Conservation (phyloP, 2,888 invertebrate genomes). For the Phalera bucephala region DNA sequence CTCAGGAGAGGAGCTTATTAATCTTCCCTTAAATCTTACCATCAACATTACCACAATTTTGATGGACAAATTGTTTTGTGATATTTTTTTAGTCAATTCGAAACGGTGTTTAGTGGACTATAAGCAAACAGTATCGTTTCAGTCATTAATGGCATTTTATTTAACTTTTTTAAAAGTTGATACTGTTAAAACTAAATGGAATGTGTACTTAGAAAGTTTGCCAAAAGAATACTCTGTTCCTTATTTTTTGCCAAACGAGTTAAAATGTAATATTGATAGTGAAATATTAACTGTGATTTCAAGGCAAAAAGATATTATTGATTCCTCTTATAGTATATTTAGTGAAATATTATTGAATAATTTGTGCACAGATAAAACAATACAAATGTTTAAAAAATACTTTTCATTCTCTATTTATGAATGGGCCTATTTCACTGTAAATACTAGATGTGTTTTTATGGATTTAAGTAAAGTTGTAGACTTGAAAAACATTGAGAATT, state of each 20-base stretch:
- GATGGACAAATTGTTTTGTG: conserved; percentile 78
- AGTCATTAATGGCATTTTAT: conserved; percentile 89
- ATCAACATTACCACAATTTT: conserved; percentile 83
- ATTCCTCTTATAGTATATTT: conserved; percentile 69
- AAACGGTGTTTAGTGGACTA: conserved; percentile 66
- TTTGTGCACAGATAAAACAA: conserved; percentile 56
- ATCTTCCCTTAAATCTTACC: conserved; percentile 83
- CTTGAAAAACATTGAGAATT: conserved; percentile 64
- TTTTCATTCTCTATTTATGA: conserved; percentile 84
- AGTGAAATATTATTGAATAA: conserved; percentile 63
- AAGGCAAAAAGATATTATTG: conserved; percentile 76
- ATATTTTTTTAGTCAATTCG: conserved; percentile 63
- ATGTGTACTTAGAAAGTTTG: conserved; percentile 86
- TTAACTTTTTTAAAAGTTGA: conserved; percentile 86
- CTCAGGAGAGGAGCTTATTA: conserved; percentile 83
- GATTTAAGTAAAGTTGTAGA: conserved; percentile 74
- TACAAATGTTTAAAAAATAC: conserved; percentile 52
- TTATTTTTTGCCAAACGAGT: conserved; percentile 84
- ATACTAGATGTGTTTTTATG: conserved; percentile 92
- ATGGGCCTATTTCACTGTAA: conserved; percentile 93
- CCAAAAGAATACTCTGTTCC: conserved; percentile 87
- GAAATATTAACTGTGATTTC: conserved; percentile 78
- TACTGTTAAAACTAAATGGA: conserved; percentile 80
- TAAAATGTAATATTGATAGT: conserved; percentile 81
- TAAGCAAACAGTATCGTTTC: conserved; percentile 81